These are phyloP conservation scores for Piprites chloris DNA, from an alignment of 2,113 vertebrate genomes.

Conservation along the genomic window DNA sequence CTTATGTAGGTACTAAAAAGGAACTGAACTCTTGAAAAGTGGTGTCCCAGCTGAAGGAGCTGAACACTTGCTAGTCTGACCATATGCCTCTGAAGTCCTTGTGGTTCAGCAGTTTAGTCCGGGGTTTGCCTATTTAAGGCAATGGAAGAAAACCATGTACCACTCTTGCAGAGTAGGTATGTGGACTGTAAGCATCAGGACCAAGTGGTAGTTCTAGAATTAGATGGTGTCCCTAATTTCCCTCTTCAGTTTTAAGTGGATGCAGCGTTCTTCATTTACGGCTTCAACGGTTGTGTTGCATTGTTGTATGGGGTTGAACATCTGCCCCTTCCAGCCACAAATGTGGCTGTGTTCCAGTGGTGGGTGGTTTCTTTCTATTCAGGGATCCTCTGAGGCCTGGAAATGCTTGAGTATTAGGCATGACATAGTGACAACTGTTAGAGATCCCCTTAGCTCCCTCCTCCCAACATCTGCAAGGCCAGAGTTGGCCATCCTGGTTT, in stretches of 20 bases:
- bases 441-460: not conserved
- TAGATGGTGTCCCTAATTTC: slow-evolving; percentile 41
- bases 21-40: not conserved
- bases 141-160: not conserved
- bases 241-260: slow-evolving; percentile 23
- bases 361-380: slow-evolving; percentile 55
- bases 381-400: slow-evolving; percentile 25
- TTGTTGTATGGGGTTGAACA: slow-evolving; percentile 48
- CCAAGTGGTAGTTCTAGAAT: slow-evolving; percentile 13
- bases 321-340: slow-evolving; percentile 60
- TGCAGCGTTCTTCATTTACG: slow-evolving; percentile 15
- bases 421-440: not conserved
- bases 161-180: not conserved
- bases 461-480: not conserved
- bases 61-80: not conserved
- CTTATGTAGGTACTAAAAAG: not conserved
- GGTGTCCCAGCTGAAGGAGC: not conserved
- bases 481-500: not conserved
- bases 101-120: not conserved
- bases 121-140: slow-evolving; percentile 24
- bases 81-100: not conserved
- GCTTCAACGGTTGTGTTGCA: slow-evolving; percentile 17
- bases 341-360: slow-evolving; percentile 42
- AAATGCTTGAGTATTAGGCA: not conserved
- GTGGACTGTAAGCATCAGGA: not conserved